Base-by-base conservation (phyloP, 30 jellyfish, hydroid and myxozoan species). In the Haliclystus octoradiatus region DNA sequence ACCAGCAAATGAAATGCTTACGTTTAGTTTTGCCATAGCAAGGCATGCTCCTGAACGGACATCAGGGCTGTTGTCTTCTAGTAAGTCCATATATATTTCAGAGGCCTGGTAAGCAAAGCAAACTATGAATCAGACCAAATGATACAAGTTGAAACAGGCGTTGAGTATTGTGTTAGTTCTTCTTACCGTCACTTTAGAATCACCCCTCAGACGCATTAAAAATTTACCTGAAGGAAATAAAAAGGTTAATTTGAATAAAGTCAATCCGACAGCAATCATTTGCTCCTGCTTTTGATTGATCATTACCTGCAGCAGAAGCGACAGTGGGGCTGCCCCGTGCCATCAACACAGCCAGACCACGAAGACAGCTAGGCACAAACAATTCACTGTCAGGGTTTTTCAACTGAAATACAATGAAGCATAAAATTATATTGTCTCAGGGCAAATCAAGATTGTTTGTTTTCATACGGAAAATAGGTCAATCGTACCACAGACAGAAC, bases 21-120 rank as follows among this genome's bases (percentile, higher is more conserved):
- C 92, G 81, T 78, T 80, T 2, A 78, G 68, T 47, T 50, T 65
- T 19, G 65, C 62, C 51, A 78, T 35, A 24, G 92, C 92, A 3
- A 28, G 50, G 33, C 82, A 78, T 0, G 80, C 92, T 9, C 82
- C 71, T n/a, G 31, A 30, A 19, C 92, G 75, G 40, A 31, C 28
- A n/a, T 32, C 50, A 23, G 3, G 75, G 27, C 61, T 74, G 12
- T 40, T 60, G 24, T 64, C 69, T 68, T 78, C 92, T 14, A 78
- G 69, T 72, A 78, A 31, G 27, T 68, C 74, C 2, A 69, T 46
- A 52, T 69, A 78, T 1, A 78, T 40, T 13, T 68, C 92, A 31
- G 65, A 52, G 50, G 92, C 92, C 92, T 78, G 57, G 31, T 26
- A 65, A 7, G 33, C 13, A 35, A 34, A 3, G 34, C 47, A 12